Base-by-base conservation (phyloP, 2,797 vertebrate genomes). In the Microtus agrestis region DNA sequence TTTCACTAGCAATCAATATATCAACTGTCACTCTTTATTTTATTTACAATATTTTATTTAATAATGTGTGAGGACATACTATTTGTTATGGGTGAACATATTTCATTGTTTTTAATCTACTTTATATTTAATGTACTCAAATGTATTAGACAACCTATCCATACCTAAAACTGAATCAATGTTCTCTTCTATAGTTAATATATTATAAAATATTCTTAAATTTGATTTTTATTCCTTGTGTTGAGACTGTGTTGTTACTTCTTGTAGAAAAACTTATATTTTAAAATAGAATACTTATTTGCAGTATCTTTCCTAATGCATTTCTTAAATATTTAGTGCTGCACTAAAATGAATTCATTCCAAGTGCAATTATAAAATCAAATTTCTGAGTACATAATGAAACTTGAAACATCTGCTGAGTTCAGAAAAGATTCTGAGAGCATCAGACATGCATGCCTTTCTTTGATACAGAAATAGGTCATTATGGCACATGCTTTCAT, bases 281-380 rank as follows among this genome's bases (percentile, higher is more conserved):
- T 92, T 34, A 81, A 90, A 92, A 51, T 65, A 21, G 12, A 81
- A 73, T 46, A 54, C 11, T 37, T 93, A 43, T 93, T 94, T 81
- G 77, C 6, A 74, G 37, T 82, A 29, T 56, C 93, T 92, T 87
- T 10, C 5, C 87, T 48, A 87, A 77, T n/a, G 3, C 65, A 87
- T 89, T 95, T 97, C 54, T 95, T 79, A 96, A 73, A 61, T 87
- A 92, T 77, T 25, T 77, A 67, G 5, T 61, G 14, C n/a, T 97
- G 73, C 7, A 71, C 23, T 88, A n/a, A 82, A 92, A 93, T 88
- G 69, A 48, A 93, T 74, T 87, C 71, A 71, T 79, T 95, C 12
- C 59, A 90, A 67, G 40, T 87, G 8, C 34, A 93, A 46, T 86
- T 84, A 84, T 48, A 91, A 89, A 95, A 84, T 80, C 71, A 40